Conservation (phyloP, 2,888 invertebrate species). For the Caenorhabditis auriculariae region DNA sequence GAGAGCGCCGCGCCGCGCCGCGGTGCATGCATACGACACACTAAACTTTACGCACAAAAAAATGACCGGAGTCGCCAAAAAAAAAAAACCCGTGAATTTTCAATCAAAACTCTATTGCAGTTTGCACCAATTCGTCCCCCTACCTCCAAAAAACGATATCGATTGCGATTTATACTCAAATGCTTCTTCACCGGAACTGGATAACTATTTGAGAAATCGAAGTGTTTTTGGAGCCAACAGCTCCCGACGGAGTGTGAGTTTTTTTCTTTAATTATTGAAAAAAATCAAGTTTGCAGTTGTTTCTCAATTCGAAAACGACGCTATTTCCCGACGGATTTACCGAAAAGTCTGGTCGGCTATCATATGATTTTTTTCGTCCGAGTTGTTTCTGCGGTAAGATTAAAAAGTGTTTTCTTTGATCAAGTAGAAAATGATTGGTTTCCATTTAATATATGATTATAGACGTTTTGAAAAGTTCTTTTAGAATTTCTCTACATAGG, state of each 20-base stretch:
- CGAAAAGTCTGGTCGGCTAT: slow-evolving; percentile 31
- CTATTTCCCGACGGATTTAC: slow-evolving; percentile 33
- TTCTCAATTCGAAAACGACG: slow-evolving; percentile 31
- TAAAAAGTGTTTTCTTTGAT: neutral
- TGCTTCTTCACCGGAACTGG: slow-evolving; percentile 7
- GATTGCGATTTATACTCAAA: slow-evolving; percentile 25
- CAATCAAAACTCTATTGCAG: too few species aligned
- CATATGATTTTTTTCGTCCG: slow-evolving; percentile 36
- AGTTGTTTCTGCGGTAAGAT: slow-evolving; percentile 25
- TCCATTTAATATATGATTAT: too few species aligned
- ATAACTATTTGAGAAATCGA: slow-evolving; percentile 26
- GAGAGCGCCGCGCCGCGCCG: too few species aligned
- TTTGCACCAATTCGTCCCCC: slow-evolving; percentile 29
- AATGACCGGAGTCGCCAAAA: too few species aligned
- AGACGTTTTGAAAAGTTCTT: too few species aligned
- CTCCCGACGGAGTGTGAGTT: slow-evolving; percentile 13
- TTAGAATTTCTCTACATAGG: too few species aligned
- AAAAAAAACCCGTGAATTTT: too few species aligned
- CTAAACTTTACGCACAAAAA: too few species aligned
- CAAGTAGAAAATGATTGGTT: too few species aligned
- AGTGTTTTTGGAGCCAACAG: slow-evolving; percentile 17
- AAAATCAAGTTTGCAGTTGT: slow-evolving; percentile 21
- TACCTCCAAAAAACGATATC: slow-evolving; percentile 16
- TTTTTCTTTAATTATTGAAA: neutral
- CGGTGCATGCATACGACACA: too few species aligned